A percentile compares a stretch with the other conserved stretches of the same genome.
Conservation (phyloP, 2,888 invertebrate genomes). For the Linyphia triangularis region DNA sequence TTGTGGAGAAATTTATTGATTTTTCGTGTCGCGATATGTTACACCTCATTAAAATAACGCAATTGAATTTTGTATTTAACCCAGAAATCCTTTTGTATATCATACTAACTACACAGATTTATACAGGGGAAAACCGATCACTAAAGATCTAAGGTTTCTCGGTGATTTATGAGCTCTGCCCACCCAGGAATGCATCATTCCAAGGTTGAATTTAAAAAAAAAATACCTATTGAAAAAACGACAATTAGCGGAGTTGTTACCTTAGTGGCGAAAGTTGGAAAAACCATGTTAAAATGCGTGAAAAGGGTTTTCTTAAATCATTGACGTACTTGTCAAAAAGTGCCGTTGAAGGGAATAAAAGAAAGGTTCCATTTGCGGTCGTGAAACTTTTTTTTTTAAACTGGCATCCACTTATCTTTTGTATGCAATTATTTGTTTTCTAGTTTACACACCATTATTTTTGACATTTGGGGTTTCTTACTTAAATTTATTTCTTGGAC, state of each 20-base stretch:
- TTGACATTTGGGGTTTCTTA: background rate
- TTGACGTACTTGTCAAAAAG: background rate
- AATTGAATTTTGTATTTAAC: no score
- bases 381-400: background rate
- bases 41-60: no score
- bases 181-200: background rate
- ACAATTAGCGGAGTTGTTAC: background rate
- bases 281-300: background rate
- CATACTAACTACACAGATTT: no score
- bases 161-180: no score
- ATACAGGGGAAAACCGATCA: no score
- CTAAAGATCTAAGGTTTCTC: no score
- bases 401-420: background rate
- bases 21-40: no score
- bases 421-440: background rate
- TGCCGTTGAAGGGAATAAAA: background rate
- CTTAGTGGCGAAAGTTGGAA: background rate
- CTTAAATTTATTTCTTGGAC: background rate
- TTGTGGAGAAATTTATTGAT: no score
- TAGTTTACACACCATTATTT: background rate
- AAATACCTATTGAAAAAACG: background rate
- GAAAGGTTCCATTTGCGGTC: background rate
- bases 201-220: background rate
- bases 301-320: background rate
- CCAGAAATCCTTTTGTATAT: no score